Conservation (phyloP, 2,888 invertebrate genomes). For the Drosophila mimetica region DNA sequence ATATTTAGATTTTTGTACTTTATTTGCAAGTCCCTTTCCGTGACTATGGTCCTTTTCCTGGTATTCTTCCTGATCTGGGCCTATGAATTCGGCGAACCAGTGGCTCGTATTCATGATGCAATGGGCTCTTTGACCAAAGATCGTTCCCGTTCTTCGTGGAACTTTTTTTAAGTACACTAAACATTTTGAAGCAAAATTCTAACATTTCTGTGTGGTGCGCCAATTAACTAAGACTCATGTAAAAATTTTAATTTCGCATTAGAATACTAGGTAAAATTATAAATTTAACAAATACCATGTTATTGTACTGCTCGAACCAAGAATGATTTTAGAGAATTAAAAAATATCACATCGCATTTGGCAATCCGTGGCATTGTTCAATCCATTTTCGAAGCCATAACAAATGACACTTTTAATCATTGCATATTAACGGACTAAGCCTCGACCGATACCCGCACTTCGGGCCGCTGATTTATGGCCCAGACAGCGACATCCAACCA, state of each 20-base stretch:
- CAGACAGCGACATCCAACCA: conserved; percentile 70
- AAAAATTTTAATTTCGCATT: too few relatives aligned
- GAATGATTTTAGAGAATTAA: too few relatives aligned
- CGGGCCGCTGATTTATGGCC: conserved; percentile 62
- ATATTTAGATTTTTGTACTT: too few relatives aligned
- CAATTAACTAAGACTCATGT: too few relatives aligned
- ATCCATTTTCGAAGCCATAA: conserved; percentile 55
- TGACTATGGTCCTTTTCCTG: background rate
- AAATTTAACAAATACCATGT: too few relatives aligned
- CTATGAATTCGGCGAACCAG: conserved; percentile 6
- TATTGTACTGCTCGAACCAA: too few relatives aligned
- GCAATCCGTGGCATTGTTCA: conserved; percentile 17
- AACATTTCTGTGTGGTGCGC: too few relatives aligned
- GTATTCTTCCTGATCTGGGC: background rate
- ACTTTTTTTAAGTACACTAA: background rate
- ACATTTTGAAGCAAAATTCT: background rate
- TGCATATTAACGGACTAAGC: conserved; percentile 72
- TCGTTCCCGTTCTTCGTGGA: background rate
- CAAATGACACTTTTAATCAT: conserved; percentile 80
- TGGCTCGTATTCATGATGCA: background rate
- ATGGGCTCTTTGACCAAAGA: background rate
- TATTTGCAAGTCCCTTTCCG: background rate
- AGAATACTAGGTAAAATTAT: too few relatives aligned
- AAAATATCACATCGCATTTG: conserved; percentile 1
- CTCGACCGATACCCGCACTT: conserved; percentile 62